Evolutionary conservation across 2,888 invertebrate genomes (phyloP).

Genomic region (Papilio gigon): DNA sequence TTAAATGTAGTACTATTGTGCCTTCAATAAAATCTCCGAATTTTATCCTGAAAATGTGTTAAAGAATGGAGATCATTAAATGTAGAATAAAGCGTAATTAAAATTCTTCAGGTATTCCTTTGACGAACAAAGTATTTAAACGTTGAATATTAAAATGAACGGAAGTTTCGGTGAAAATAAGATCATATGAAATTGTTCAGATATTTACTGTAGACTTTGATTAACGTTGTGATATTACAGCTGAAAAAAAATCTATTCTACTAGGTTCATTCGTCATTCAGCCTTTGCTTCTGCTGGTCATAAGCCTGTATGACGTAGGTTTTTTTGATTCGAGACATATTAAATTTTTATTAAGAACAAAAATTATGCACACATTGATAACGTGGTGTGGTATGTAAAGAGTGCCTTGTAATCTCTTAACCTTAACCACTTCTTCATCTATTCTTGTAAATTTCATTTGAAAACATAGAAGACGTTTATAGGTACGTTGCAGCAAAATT

Average conservation of each 20-base stretch:
- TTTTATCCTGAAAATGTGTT: neutral
- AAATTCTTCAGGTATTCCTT: constrained; percentile 10
- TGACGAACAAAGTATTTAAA: constrained; percentile 5
- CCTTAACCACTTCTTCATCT: neutral
- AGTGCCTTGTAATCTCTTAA: too few relatives aligned
- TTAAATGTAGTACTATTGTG: too few relatives aligned
- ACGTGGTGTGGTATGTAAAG: too few relatives aligned
- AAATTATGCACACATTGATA: too few relatives aligned
- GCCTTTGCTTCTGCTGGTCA: too few relatives aligned
- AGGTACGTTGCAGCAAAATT: neutral
- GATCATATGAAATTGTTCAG: neutral
- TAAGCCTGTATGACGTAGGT: too few relatives aligned
- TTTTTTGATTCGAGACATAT: too few relatives aligned
- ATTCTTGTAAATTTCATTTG: neutral
- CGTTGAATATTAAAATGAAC: neutral
- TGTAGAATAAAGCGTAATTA: neutral
- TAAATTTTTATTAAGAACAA: too few relatives aligned
- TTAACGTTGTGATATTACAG: too few relatives aligned
- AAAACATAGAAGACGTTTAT: too few relatives aligned
- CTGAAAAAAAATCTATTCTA: too few relatives aligned
- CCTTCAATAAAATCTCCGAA: constrained; percentile 14
- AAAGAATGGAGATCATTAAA: constrained; percentile 17
- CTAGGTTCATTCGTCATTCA: too few relatives aligned
- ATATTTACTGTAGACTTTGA: neutral
- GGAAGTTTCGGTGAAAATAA: neutral